These are phyloP conservation scores for Barbus barbus DNA, from an alignment of 2,113 vertebrate species.

Conservation along the genomic window DNA sequence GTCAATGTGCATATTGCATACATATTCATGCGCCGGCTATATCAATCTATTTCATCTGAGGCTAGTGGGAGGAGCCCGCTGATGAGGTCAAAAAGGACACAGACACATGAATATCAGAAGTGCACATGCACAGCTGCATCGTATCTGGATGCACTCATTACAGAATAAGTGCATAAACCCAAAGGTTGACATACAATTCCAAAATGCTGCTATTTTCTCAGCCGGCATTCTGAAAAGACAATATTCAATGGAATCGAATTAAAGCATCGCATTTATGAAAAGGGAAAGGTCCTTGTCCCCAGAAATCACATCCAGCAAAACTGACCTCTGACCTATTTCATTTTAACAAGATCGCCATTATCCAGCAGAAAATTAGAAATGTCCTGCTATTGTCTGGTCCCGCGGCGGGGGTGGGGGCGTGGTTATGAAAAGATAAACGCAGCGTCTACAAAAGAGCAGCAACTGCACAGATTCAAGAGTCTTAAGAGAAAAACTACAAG, in stretches of 20 bases:
- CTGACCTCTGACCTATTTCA: constrained; percentile 82
- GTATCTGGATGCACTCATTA: constrained; percentile 3
- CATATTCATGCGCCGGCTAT: constrained; percentile 70
- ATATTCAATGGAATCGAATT: constrained; percentile 42
- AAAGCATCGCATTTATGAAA: constrained; percentile 58
- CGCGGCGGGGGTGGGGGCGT: constrained; percentile 58
- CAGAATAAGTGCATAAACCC: constrained; percentile 13
- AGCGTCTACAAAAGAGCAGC: constrained; percentile 65
- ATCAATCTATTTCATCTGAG: constrained; percentile 67
- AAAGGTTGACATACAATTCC: constrained; percentile 16
- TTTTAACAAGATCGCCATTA: constrained; percentile 80
- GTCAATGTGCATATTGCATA: constrained; percentile 65
- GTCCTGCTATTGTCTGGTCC: constrained; percentile 79
- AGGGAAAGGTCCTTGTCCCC: constrained; percentile 52
- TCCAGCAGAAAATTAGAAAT: constrained; percentile 82
- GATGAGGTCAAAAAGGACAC: constrained; percentile 49
- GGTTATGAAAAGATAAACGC: constrained; percentile 78
- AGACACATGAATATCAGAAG: constrained; percentile 29
- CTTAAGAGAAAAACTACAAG: constrained; percentile 46
- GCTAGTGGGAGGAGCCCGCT: constrained; percentile 41
- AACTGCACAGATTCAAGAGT: constrained; percentile 62
- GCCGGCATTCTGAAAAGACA: constrained; percentile 16
- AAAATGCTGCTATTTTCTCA: constrained; percentile 33
- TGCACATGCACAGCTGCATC: constrained; percentile 8
- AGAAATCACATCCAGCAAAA: constrained; percentile 77